These are phyloP conservation scores for Macrotis lagotis DNA, from an alignment of 2,113 vertebrate genomes.

Conservation along the genomic window DNA sequence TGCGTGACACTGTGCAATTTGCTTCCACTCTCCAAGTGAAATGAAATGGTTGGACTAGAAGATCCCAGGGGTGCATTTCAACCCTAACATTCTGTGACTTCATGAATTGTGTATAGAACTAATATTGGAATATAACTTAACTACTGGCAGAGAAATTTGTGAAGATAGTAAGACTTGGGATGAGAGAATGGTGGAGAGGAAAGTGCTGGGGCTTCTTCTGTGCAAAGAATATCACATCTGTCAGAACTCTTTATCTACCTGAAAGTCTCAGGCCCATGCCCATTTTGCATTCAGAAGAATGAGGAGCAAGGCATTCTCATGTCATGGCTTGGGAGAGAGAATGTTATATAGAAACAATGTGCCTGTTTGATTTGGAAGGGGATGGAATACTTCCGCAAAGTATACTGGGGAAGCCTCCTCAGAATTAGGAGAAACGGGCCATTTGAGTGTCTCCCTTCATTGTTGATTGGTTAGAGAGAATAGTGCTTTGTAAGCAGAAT, in stretches of 20 bases:
- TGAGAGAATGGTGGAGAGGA: not conserved
- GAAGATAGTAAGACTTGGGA: not conserved
- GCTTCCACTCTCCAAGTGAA: not conserved
- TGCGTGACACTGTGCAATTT: not conserved
- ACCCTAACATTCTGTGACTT: conserved; percentile 70
- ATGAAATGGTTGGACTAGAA: not conserved
- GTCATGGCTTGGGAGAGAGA: conserved; percentile 29
- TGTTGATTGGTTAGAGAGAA: not conserved
- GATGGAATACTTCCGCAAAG: conserved; percentile 51
- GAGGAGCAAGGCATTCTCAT: not conserved
- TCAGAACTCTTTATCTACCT: not conserved
- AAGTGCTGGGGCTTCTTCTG: not conserved
- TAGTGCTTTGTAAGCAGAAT: not conserved
- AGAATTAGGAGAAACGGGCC: conserved; percentile 57
- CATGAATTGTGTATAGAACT: conserved; percentile 87
- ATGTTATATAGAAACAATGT: conserved; percentile 43
- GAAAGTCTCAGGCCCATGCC: not conserved
- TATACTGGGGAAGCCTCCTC: conserved; percentile 6
- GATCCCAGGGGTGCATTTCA: not conserved
- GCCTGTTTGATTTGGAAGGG: conserved; percentile 59
- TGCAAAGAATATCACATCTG: not conserved
- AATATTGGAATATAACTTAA: conserved; percentile 84
- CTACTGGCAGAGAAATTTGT: conserved; percentile 68
- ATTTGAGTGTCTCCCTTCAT: not conserved
- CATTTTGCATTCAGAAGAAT: not conserved